Conservation (phyloP, 2,888 invertebrate genomes). For the Oxystoma pomonae region DNA sequence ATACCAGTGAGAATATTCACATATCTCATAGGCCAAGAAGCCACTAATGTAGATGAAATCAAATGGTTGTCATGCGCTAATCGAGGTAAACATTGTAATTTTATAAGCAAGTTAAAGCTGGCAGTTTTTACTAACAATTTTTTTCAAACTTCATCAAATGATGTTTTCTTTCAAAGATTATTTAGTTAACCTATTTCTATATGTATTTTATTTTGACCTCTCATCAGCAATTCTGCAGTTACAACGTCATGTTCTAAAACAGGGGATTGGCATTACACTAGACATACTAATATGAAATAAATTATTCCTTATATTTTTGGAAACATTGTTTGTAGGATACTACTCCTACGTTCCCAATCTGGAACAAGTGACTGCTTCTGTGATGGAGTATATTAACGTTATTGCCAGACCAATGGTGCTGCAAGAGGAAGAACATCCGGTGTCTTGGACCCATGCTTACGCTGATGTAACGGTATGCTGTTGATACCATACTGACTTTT, state of each 20-base stretch:
- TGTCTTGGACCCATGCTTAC: conserved; percentile 95
- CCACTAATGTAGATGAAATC: conserved; percentile 83
- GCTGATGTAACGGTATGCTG: conserved; percentile 74
- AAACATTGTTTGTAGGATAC: conserved; percentile 68
- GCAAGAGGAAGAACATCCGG: conserved; percentile 69
- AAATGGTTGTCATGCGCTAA: conserved; percentile 94
- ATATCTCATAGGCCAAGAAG: conserved; percentile 91
- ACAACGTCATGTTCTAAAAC: no score
- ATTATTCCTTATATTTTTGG: no score
- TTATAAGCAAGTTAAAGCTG: no score
- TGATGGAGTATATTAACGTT: conserved; percentile 92
- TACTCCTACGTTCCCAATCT: conserved; percentile 92
- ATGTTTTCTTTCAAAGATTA: no score
- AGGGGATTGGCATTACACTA: no score
- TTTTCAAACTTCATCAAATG: no score
- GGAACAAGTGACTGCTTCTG: conserved; percentile 95
- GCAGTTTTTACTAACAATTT: no score
- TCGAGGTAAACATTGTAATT: conserved; percentile 66
- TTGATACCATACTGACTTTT: conserved; percentile 13
- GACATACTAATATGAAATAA: conserved; percentile 12
- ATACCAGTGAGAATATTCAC: conserved; percentile 92
- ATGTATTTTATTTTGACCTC: neutral
- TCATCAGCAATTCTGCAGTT: neutral
- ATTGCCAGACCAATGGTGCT: conserved; percentile 82
- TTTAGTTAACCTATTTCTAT: no score